Evolutionary conservation across 1,140 invertebrate genomes (phyloP), one percentile per base, ranked within the genome.

Genomic region (Dendrolimus kikuchii): DNA sequence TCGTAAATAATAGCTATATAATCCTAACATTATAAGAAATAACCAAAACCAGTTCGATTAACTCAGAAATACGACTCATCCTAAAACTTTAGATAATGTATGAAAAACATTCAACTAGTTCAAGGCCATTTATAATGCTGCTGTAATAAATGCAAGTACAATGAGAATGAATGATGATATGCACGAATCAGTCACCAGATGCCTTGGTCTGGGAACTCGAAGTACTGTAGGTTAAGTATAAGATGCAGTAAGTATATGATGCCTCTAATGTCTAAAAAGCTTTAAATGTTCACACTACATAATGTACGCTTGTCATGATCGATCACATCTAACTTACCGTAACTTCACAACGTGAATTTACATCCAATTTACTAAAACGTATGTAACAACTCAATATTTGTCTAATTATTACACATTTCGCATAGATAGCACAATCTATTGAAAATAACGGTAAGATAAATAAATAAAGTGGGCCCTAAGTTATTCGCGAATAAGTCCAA

Each of bases 261-360:
- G 72, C 59, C 64, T 78, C 81, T 85, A 85, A 71, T 62, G 37
- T 66, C 74, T 82, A 81, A 77, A 66, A 85, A 83, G 76, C 76
- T 59, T 64, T 64, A 7, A 48, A 80, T 68, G 62, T 71, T 61
- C 68, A 77, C 66, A 73, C 81, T 81, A 83, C 76, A 59, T 57
- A 41, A 50, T 50, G 40, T 42, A 71, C 63, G 68, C 53, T 60
- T 59, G 60, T 64, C 60, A 65, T 62, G 53, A 59, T 72, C 65
- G 62, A 60, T 65, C 57, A 79, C 71, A 75, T 74, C 68, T 71
- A 73, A 85, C 81, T 85, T 85, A 85, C 81, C 81, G 74, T 77
- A 75, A 51, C 57, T 59, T 63, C 62, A 64, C 70, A 71, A 77
- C 75, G 71, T 62, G 68, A 71, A 74, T 67, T 76, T 75, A 63